These are phyloP conservation scores for Phymorhynchus buccinoides DNA, from an alignment of 1,140 invertebrate genomes.

Conservation along the genomic window DNA sequence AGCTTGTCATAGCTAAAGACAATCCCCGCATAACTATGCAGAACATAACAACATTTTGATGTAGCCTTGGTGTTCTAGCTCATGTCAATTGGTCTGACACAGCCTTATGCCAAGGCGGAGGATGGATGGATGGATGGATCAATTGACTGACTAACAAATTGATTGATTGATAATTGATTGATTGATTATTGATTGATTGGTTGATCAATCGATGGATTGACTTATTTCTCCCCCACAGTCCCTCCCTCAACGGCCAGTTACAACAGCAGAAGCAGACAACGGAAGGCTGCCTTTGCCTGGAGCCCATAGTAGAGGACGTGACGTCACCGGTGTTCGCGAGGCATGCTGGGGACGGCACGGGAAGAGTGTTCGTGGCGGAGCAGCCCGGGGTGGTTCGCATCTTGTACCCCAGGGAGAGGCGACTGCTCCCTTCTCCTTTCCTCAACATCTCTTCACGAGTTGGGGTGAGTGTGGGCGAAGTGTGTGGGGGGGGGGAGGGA, in stretches of 20 bases:
- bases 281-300: slow-evolving; percentile 67
- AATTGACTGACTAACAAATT: too few relatives aligned
- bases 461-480: not conserved
- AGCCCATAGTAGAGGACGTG: slow-evolving; percentile 53
- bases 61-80: too few relatives aligned
- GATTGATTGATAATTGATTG: too few relatives aligned
- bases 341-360: slow-evolving; percentile 60
- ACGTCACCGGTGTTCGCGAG: slow-evolving; percentile 63
- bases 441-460: slow-evolving; percentile 34
- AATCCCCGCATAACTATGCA: too few relatives aligned
- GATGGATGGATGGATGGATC: too few relatives aligned
- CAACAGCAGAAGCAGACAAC: slow-evolving; percentile 45
- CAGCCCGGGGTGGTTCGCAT: slow-evolving; percentile 63
- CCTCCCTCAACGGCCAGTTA: slow-evolving; percentile 12
- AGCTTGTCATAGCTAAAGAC: too few relatives aligned
- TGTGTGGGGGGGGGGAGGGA: too few relatives aligned
- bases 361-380: slow-evolving; percentile 66
- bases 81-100: too few relatives aligned
- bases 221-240: not conserved
- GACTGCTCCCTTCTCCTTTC: slow-evolving; percentile 33
- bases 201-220: too few relatives aligned
- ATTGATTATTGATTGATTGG: too few relatives aligned
- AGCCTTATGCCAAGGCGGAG: too few relatives aligned
- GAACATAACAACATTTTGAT: too few relatives aligned
- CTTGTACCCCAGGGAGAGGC: slow-evolving; percentile 44